Evolutionary conservation across 2,888 invertebrate species (phyloP).

Genomic region (Drosophila testacea): DNA sequence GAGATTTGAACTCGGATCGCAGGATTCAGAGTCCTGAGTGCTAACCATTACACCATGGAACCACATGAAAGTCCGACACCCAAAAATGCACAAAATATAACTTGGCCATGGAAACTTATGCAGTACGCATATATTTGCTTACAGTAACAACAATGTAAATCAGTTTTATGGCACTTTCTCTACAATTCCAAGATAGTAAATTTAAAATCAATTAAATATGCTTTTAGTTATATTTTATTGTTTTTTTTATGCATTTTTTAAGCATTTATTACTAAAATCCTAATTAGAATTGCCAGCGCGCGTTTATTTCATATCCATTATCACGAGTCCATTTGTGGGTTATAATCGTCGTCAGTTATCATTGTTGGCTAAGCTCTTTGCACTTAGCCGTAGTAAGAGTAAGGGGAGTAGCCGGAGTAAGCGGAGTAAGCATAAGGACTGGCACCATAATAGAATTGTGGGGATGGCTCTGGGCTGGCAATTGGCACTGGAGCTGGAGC

Average conservation of each 20-base stretch:
- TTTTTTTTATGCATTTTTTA: constrained; percentile 49
- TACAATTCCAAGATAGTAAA: background rate
- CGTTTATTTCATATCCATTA: constrained; percentile 62
- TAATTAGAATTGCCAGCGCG: constrained; percentile 69
- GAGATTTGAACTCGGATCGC: constrained; percentile 86
- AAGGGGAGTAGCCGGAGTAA: constrained; percentile 78
- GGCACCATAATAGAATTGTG: constrained; percentile 78
- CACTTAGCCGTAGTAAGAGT: constrained; percentile 79
- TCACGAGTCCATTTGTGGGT: constrained; percentile 52
- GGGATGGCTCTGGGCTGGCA: constrained; percentile 75
- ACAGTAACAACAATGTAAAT: background rate
- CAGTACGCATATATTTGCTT: background rate
- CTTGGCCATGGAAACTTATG: background rate
- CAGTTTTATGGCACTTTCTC: background rate
- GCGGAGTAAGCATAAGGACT: constrained; percentile 80
- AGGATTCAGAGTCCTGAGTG: constrained; percentile 87
- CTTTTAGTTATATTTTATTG: constrained; percentile 34
- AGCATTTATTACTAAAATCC: constrained; percentile 56
- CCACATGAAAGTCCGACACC: constrained; percentile 51
- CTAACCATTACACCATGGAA: constrained; percentile 87
- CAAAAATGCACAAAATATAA: constrained; percentile 6
- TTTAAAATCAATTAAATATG: constrained; percentile 16
- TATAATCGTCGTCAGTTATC: constrained; percentile 30
- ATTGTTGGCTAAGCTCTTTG: constrained; percentile 15
- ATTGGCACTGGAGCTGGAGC: constrained; percentile 69